phyloP scores from a whole-genome alignment of 2,888 invertebrate species.

The Drosophila kuntzei region DNA sequence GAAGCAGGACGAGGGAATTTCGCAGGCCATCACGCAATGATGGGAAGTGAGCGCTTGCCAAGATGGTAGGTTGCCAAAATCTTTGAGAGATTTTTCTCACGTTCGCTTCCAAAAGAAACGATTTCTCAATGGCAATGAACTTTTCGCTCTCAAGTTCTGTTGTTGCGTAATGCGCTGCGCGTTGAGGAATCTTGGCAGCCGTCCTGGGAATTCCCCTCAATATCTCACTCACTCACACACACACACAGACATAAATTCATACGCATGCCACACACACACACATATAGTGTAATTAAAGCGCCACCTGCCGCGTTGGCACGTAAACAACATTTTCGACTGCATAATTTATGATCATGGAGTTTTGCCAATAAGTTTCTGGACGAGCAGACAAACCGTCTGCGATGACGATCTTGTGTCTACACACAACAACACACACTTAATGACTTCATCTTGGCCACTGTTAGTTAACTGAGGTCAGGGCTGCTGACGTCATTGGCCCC shows the following conservation, averaged over 20 bases:
- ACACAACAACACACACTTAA: constrained; percentile 38
- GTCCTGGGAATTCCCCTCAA: constrained; percentile 69
- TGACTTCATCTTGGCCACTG: constrained; percentile 48
- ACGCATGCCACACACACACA: constrained; percentile 19
- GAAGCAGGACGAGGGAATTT: neutral
- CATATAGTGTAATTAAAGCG: constrained; percentile 69
- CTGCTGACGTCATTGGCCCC: constrained; percentile 48
- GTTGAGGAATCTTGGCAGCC: constrained; percentile 71
- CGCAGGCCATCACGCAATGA: constrained; percentile 45
- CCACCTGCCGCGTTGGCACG: constrained; percentile 72
- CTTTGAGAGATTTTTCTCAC: constrained; percentile 70
- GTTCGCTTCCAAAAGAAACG: constrained; percentile 69
- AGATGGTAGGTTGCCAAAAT: constrained; percentile 76
- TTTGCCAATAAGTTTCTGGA: constrained; percentile 83
- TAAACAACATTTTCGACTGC: constrained; percentile 74
- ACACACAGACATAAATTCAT: constrained; percentile 32
- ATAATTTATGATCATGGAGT: constrained; percentile 85
- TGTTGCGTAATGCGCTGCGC: constrained; percentile 70
- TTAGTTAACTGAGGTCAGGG: constrained; percentile 74
- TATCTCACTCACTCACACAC: constrained; percentile 17
- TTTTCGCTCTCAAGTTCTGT: constrained; percentile 61
- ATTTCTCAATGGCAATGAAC: constrained; percentile 73
- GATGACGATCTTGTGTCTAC: constrained; percentile 34
- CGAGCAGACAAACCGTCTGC: constrained; percentile 70
- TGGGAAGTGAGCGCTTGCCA: constrained; percentile 73